Base-by-base conservation (phyloP, 1,140 invertebrate genomes). In the Cephus cinctus region DNA sequence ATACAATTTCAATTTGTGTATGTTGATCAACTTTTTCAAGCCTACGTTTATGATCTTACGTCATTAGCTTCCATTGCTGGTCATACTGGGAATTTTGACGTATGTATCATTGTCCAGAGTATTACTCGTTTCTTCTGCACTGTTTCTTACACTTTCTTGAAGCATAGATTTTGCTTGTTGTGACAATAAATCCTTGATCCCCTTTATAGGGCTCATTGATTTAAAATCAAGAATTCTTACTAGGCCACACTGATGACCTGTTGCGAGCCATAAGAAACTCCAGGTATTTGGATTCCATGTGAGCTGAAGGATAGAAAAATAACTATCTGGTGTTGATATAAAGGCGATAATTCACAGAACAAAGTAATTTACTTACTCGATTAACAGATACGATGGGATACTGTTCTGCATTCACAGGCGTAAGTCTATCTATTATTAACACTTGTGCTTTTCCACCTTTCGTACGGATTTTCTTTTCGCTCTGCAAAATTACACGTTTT, bases 261-360 rank as follows among this genome's bases (percentile, higher is more conserved):
- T 57, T 5, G 65, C 65, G 9, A 78, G 45, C 71, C 71, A 77
- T 4, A 73, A 47, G 45, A 76, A 76, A 59, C 75, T 76, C 61
- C 66, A 74, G 2, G 56, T 25, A 54, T 79, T 80, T 18, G 75
- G 70, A 59, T 78, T 79, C 73, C 75, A 79, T 3, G 67, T 52
- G 8, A 78, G 49, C 75, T 77, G 49, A 25, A 58, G 45, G 18
- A 40, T 23, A 46, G n/a, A n/a, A 44, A 38, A 45, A 15, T 44
- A 54, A 14, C 22, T n/a, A n/a, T n/a, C n/a, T n/a, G n/a, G n/a
- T n/a, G n/a, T n/a, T n/a, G n/a, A n/a, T n/a, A n/a, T n/a, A n/a
- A n/a, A n/a, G n/a, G n/a, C n/a, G n/a, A n/a, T n/a, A n/a, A n/a
- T n/a, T n/a, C n/a, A n/a, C n/a, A n/a, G n/a, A n/a, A n/a, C n/a